Percentiles rank a stretch among this genome's conserved stretches.
These are phyloP conservation scores for Lynx canadensis DNA, from an alignment of 2,113 vertebrate species.

Conservation along the genomic window DNA sequence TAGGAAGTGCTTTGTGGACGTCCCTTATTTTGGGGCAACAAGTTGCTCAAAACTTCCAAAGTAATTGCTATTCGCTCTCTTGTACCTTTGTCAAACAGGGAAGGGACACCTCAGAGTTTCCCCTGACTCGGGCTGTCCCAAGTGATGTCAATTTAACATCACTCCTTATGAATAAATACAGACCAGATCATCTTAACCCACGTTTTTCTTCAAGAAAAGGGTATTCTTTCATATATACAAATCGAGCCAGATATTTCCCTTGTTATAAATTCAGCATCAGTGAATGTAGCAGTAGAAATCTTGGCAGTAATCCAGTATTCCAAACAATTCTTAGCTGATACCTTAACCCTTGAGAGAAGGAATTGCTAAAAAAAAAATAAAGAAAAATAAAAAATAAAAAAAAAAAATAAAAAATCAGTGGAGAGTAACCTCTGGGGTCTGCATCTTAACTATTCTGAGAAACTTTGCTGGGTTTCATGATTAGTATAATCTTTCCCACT, in stretches of 20 bases:
- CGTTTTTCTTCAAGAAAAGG: neutral
- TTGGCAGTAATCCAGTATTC: neutral
- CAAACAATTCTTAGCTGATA: neutral
- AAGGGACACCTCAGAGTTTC: neutral
- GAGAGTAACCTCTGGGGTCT: neutral
- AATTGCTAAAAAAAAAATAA: neutral
- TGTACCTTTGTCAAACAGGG: neutral
- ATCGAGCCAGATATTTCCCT: neutral
- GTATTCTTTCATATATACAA: neutral
- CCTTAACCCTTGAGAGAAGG: neutral
- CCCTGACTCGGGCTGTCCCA: neutral
- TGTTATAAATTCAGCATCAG: neutral
- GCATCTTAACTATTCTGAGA: neutral
- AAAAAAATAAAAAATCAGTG: neutral
- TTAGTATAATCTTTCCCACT: neutral
- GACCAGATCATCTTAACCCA: neutral
- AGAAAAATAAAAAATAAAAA: neutral
- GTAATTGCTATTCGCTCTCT: neutral
- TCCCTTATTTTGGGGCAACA: neutral
- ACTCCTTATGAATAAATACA: neutral
- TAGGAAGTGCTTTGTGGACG: neutral
- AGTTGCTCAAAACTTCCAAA: neutral
- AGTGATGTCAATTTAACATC: neutral
- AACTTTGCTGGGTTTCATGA: neutral
- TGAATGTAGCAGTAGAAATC: neutral